Base-by-base conservation (phyloP, 2,888 invertebrate genomes). In the Athalia cordata region DNA sequence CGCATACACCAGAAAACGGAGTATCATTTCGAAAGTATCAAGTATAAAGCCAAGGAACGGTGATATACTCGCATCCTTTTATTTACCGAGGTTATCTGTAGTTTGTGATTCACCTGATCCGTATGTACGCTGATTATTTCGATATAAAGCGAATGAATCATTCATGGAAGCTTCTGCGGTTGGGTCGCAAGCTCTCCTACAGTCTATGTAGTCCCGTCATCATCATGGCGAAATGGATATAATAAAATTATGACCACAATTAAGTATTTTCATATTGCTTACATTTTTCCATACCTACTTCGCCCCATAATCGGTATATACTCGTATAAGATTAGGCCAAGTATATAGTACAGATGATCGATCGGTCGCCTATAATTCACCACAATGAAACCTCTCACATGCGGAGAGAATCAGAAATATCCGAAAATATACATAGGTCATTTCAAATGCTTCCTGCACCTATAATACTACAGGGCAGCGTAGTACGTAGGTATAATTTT, bases 21-120 rank as follows among this genome's bases (percentile, higher is more conserved):
- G 47, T 65, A 52, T 49, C 49, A 13, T 49, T 67, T 9, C 50
- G 5, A 49, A 11, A 13, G 45, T 64, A 45, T 64, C 5, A 3
- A 43, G 8, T 8, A 29, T 29, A 29, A 29, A 29, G 1, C 29
- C 29, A 29, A 29, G 29, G 29, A 29, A 29, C 29, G 1, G 29
- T 7, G 55, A 55, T 55, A n/a, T 55, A 55, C 55, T 3, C 7
- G 55, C n/a, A n/a, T n/a, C n/a, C 7, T 11, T 9, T 55, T n/a
- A 55, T n/a, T 11, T n/a, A 11, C 3, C n/a, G 6, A 68, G 6
- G 15, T 13, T 68, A 72, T 72, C 59, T 47, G 57, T 29, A 29
- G 29, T 47, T 72, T 47, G 59, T 72, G 72, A 72, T 47, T 72
- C 72, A 72, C 72, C 72, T 57, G 72, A 47, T 59, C 72, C 4